Evolutionary conservation across 2,888 invertebrate species (phyloP), one percentile per base, ranked within the genome.

Genomic region (Andrena camellia): DNA sequence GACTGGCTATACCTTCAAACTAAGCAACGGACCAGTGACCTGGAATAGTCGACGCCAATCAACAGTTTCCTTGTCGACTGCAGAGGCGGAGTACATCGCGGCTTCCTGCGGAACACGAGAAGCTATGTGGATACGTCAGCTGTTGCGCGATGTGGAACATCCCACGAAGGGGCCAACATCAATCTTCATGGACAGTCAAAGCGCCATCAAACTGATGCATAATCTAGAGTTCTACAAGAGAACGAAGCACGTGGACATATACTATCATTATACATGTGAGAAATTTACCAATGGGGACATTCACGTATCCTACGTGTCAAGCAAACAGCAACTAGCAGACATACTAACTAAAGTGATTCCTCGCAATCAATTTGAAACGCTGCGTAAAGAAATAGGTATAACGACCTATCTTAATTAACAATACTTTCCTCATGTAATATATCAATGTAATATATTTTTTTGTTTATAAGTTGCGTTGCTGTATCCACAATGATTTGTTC

Each of bases 221-320:
- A 66, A 66, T n/a, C 7, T 50, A 6, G 50, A 66, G 8, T 66
- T 66, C 50, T 50, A 66, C 13, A 50, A 66, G 1, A 42, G 48
- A 17, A 48, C 66, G 8, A 66, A 26, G 3, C 48, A 66, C 26
- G 29, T 66, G 7, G 66, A 66, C 29, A 48, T 66, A 48, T 7
- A 50, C 0, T 66, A 48, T 5, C 66, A 66, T 0, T 66, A 50
- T 7, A 29, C 20, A 7, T 13, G 48, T 0, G 66, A 66, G 1
- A 66, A 48, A 48, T 42, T 4, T 5, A 0, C 0, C 2, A 7
- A 29, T 6, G 29, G 29, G 1, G 48, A 48, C 1, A 66, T 66
- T 1, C 1, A 17, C 2, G 66, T 66, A 6, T 6, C 17, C 1
- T 48, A 66, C 23, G 26, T 66, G 10, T 2, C 13, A 5, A 48